Conservation (phyloP, 2,113 vertebrate genomes). For the Pleuronectes platessa region DNA sequence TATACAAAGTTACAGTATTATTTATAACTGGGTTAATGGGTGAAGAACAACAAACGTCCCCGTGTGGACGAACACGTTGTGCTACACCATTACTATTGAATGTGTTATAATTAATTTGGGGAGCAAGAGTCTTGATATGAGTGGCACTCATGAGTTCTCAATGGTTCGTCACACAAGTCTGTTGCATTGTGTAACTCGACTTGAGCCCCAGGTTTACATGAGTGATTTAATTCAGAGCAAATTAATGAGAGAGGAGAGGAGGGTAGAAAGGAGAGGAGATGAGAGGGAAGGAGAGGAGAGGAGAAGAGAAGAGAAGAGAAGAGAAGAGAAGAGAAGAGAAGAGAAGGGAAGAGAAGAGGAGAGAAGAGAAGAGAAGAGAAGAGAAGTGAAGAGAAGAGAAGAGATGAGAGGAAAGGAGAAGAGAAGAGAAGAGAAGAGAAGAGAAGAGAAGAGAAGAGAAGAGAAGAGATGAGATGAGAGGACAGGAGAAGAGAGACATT, state of each 20-base stretch:
- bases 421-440: no score
- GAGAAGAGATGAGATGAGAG: neutral
- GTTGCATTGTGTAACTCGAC: neutral
- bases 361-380: neutral
- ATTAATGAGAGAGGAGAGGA: neutral
- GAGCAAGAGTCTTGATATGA: neutral
- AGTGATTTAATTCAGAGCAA: neutral
- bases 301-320: neutral
- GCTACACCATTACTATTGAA: neutral
- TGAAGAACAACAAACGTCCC: conserved; percentile 8
- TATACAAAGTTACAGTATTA: conserved; percentile 13
- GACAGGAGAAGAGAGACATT: neutral
- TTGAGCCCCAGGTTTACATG: neutral
- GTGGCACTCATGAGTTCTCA: conserved; percentile 15
- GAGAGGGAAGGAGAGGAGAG: neutral
- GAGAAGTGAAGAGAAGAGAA: neutral
- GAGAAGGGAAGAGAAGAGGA: no score
- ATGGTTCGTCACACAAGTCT: neutral
- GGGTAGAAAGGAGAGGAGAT: neutral
- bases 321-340: no score
- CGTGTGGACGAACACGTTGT: neutral
- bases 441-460: no score
- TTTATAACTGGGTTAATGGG: conserved; percentile 30
- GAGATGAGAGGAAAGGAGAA: neutral
- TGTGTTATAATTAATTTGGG: conserved; percentile 13